Evolutionary conservation across 2,888 invertebrate genomes (phyloP), one percentile per base, ranked within the genome.

Genomic region (Malthinus seriepunctatus): DNA sequence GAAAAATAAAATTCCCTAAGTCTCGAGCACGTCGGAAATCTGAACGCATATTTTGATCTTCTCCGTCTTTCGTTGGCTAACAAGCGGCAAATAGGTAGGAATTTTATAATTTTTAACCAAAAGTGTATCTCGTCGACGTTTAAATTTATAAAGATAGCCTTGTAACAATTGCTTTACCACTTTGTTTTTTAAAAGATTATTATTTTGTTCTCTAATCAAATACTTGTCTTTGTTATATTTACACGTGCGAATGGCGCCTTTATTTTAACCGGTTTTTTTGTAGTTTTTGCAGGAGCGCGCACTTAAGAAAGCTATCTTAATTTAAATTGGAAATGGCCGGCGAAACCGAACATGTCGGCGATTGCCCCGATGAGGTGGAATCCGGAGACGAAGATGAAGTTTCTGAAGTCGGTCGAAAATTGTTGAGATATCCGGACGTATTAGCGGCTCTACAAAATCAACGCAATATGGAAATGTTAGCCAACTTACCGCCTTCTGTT

Each of bases 401-500:
- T 32, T 70, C 65, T 5, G 84, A 83, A 50, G 68, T 73, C 23
- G 65, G 69, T n/a, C 68, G 72, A 47, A 72, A 70, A 62, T 66
- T 78, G 58, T 69, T 79, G 46, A 71, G 74, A 63, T 78, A 83
- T 69, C 83, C 83, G 48, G 84, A 86, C 69, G 81, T 86, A 73
- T 72, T 87, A 57, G 83, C 85, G 1, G 84, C 84, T 11, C 78
- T 87, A 59, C 83, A 84, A 52, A 82, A 81, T 68, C 83, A 83
- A 60, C 78, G 85, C 60, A 82, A 84, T 72, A 81, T 83, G 12
- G 85, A 86, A 71, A 81, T 83, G 69, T 71, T 87, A 68, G 85
- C 86, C 45, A 77, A 85, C 47, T 80, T 91, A 62, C 91, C 93
- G 33, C 85, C 87, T 46, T 81, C 86, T 46, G 90, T 96, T 34